A percentile compares a stretch with the other conserved stretches of the same genome.
phyloP scores from a whole-genome alignment of 2,113 vertebrate species.

The Aldabrachelys gigantea region DNA sequence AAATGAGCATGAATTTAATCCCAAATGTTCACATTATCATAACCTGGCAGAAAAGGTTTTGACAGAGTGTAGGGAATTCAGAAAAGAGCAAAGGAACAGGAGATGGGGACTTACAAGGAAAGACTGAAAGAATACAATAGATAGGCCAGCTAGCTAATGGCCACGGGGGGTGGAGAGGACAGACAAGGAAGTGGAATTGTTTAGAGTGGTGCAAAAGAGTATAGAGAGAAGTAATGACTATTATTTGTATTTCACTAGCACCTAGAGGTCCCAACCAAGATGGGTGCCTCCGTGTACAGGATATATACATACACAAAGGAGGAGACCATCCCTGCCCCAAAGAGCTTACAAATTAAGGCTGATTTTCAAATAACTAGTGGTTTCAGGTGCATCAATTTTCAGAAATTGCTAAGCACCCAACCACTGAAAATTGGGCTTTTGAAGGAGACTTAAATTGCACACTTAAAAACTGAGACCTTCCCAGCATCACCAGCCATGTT shows the following conservation, averaged over 20 bases:
- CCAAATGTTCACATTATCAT: not conserved
- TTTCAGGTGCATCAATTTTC: not conserved
- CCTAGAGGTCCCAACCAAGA: not conserved
- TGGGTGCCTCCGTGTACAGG: not conserved
- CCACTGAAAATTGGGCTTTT: not conserved
- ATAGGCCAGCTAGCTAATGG: not conserved
- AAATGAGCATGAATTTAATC: not conserved
- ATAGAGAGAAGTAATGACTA: not conserved
- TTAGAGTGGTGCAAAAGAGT: not conserved
- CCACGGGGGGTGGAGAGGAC: accelerated
- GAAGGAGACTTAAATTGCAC: not conserved
- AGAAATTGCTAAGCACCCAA: not conserved
- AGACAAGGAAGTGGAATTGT: not conserved
- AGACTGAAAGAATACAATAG: not conserved
- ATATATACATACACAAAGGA: not conserved
- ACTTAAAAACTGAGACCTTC: not conserved
- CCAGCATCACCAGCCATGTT: not conserved
- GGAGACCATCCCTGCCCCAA: not conserved
- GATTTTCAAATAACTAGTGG: not conserved
- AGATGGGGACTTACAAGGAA: not conserved
- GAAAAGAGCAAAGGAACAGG: not conserved
- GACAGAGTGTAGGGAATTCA: not conserved
- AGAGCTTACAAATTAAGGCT: not conserved
- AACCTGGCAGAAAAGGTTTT: not conserved
- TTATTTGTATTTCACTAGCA: not conserved